phyloP scores from a whole-genome alignment of 2,888 invertebrate genomes.

The Drosophila acutilabella region DNA sequence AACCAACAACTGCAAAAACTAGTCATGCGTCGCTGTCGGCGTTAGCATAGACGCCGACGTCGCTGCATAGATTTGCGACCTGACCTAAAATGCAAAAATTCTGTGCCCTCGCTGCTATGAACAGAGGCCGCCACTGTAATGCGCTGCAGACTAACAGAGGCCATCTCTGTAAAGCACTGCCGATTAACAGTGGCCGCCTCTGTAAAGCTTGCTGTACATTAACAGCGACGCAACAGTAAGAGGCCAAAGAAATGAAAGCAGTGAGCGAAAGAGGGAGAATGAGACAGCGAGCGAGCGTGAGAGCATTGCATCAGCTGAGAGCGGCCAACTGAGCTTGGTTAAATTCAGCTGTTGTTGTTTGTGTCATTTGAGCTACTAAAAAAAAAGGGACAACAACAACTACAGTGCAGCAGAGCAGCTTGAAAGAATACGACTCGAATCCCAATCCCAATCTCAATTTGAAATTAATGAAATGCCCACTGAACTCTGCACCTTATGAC shows the following conservation, averaged over 20 bases:
- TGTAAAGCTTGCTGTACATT: neutral
- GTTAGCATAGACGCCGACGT: conserved; percentile 36
- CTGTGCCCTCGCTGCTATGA: conserved; percentile 44
- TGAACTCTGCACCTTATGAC: conserved; percentile 11
- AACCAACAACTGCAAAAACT: conserved; percentile 42
- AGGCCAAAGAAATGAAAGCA: neutral
- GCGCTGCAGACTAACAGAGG: conserved; percentile 1
- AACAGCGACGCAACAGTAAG: conserved; percentile 20
- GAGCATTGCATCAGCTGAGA: conserved; percentile 15
- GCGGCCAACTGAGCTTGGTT: neutral
- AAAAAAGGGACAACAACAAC: conserved; percentile 6
- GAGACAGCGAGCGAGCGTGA: conserved; percentile 1
- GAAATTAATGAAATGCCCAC: conserved; percentile 25
- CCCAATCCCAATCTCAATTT: neutral
- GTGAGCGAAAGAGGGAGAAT: neutral
- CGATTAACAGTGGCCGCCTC: neutral
- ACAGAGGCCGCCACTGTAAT: conserved; percentile 59
- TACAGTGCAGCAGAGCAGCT: neutral
- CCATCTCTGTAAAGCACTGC: conserved; percentile 49
- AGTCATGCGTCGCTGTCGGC: conserved; percentile 70
- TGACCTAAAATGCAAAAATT: conserved; percentile 84
- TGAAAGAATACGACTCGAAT: neutral
- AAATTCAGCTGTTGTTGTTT: conserved; percentile 43
- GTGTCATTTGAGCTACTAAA: conserved; percentile 3
- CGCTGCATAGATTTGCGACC: conserved; percentile 83